These are phyloP conservation scores for Pristionchus mayeri DNA, from an alignment of 2,888 invertebrate genomes.

Conservation along the genomic window DNA sequence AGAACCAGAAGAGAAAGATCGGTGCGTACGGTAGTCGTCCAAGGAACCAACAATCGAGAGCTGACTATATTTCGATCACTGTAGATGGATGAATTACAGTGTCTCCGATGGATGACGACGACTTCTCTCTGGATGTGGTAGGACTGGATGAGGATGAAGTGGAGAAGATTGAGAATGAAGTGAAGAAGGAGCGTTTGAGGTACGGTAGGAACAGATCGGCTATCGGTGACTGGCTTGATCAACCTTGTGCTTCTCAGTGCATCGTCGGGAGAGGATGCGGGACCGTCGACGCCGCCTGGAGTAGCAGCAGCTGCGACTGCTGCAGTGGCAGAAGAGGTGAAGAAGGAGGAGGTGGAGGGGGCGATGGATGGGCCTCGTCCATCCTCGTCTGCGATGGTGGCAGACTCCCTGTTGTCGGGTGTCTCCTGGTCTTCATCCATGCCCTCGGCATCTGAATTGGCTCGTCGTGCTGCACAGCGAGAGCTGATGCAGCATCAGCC, in stretches of 20 bases:
- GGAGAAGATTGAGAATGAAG: not conserved
- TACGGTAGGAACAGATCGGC: not conserved
- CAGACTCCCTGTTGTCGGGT: not conserved
- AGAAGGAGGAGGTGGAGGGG: not conserved
- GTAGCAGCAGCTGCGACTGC: not conserved
- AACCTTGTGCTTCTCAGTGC: not conserved
- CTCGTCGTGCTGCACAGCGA: not conserved
- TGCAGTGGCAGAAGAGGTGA: not conserved
- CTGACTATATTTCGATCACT: not conserved
- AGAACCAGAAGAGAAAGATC: not conserved
- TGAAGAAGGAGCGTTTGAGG: not conserved
- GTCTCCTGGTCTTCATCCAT: no score
- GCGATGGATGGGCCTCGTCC: not conserved
- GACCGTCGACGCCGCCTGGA: not conserved
- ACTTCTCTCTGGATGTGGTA: not conserved
- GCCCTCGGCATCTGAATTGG: not conserved
- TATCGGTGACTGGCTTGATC: not conserved
- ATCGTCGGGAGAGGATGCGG: not conserved
- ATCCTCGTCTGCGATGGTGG: not conserved
- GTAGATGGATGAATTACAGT: not conserved
- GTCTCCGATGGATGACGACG: not conserved
- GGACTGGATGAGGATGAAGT: not conserved
- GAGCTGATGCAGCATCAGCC: not conserved
- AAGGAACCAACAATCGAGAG: not conserved
- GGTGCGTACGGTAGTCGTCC: conserved; percentile 21